Conservation (phyloP, 1,140 invertebrate genomes). For the Meloidogyne exigua region DNA sequence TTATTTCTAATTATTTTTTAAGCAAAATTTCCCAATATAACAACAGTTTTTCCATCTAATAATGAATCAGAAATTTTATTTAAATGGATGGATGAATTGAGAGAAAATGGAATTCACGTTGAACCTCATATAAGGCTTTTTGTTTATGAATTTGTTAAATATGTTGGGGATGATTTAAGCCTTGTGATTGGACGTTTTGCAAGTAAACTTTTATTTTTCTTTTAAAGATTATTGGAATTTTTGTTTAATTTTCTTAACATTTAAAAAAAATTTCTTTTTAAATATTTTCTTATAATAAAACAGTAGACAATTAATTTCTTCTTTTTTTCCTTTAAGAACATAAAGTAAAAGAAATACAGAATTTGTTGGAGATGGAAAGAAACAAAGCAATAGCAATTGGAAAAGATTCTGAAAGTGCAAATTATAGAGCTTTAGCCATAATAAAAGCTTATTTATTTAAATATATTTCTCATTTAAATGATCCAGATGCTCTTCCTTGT, state of each 20-base stretch:
- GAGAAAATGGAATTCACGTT: neutral
- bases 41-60: neutral
- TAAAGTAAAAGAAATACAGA: neutral
- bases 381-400: neutral
- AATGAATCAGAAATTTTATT: neutral
- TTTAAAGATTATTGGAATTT: too few relatives aligned
- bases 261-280: too few relatives aligned
- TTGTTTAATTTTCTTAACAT: too few relatives aligned
- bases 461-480: neutral
- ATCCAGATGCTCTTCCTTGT: neutral
- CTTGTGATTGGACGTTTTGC: neutral
- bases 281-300: too few relatives aligned
- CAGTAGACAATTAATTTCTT: too few relatives aligned
- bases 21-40: neutral
- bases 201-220: neutral
- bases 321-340: neutral
- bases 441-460: neutral
- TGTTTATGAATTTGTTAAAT: neutral
- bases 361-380: neutral
- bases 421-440: neutral
- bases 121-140: slow-evolving; percentile 20
- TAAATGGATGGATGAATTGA: slow-evolving; percentile 3
- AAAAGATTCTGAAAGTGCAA: neutral
- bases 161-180: slow-evolving; percentile 7
- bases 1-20: neutral